phyloP scores from a whole-genome alignment of 2,797 vertebrate species.

The Furcifer pardalis region DNA sequence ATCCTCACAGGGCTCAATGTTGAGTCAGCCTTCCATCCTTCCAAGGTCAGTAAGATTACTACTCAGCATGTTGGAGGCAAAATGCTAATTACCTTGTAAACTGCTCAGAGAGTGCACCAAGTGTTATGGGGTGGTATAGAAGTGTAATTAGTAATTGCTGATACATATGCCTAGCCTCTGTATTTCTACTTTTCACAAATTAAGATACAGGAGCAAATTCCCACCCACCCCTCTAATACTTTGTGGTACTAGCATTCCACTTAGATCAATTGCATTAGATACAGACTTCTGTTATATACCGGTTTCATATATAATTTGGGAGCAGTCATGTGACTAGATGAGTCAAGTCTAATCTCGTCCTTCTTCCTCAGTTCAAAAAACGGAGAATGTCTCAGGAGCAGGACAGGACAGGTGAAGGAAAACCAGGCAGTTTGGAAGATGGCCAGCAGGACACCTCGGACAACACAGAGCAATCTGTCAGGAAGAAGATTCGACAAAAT shows the following conservation, averaged over 20 bases:
- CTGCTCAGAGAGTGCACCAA: too few species aligned
- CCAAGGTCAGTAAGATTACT: too few species aligned
- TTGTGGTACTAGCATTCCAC: background rate
- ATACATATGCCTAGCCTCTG: background rate
- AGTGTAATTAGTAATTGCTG: too few species aligned
- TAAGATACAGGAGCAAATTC: background rate
- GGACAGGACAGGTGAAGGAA: constrained; percentile 75
- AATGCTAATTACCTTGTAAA: too few species aligned
- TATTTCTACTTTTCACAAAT: background rate
- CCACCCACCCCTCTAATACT: background rate
- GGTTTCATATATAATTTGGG: background rate
- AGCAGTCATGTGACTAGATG: background rate
- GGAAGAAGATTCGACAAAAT: constrained; percentile 74
- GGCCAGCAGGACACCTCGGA: constrained; percentile 68
- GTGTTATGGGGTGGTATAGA: too few species aligned
- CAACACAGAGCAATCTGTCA: constrained; percentile 72
- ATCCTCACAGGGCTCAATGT: too few species aligned
- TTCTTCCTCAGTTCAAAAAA: constrained; percentile 47
- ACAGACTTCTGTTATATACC: constrained; percentile 9
- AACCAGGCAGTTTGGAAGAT: constrained; percentile 69
- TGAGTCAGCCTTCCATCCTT: too few species aligned
- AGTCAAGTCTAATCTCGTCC: constrained; percentile 14
- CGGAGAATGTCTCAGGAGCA: constrained; percentile 87
- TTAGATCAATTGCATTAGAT: background rate
- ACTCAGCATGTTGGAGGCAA: too few species aligned